A percentile compares a stretch with the other conserved stretches of the same genome.
phyloP scores from a whole-genome alignment of 2,113 vertebrate species.

The Oncorhynchus keta region DNA sequence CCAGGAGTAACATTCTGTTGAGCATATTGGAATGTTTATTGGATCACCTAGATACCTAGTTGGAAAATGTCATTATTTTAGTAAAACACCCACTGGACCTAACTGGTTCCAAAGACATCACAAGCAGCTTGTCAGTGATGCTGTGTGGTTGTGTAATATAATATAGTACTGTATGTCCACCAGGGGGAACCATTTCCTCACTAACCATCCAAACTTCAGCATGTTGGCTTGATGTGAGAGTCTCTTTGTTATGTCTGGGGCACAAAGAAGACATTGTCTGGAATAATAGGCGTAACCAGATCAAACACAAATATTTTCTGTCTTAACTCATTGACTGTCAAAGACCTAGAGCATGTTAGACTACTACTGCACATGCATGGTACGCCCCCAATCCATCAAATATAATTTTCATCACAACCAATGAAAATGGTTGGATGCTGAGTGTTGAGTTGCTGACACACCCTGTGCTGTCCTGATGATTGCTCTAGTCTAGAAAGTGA shows the following conservation, averaged over 20 bases:
- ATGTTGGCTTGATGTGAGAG: constrained; percentile 10
- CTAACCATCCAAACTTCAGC: constrained; percentile 26
- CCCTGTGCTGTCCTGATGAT: constrained; percentile 32
- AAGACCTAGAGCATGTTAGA: neutral
- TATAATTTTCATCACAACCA: neutral
- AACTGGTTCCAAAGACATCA: too few species aligned
- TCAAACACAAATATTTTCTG: neutral
- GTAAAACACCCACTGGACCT: too few species aligned
- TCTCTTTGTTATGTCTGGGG: constrained; percentile 58
- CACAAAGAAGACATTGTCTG: constrained; percentile 41
- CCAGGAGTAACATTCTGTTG: neutral
- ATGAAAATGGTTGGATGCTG: neutral
- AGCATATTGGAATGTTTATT: too few species aligned
- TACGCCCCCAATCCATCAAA: too few species aligned
- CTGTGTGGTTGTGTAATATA: constrained; percentile 32
- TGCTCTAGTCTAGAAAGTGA: neutral
- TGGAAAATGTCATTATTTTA: too few species aligned
- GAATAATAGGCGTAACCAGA: neutral
- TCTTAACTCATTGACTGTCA: neutral
- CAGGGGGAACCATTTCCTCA: constrained; percentile 63
- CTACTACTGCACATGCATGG: neutral
- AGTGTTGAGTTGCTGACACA: constrained; percentile 50
- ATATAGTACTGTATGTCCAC: constrained; percentile 25
- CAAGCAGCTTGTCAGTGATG: neutral
- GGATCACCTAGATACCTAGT: too few species aligned